Conservation (phyloP, 1,140 invertebrate genomes). For the Brachionus koreanus region DNA sequence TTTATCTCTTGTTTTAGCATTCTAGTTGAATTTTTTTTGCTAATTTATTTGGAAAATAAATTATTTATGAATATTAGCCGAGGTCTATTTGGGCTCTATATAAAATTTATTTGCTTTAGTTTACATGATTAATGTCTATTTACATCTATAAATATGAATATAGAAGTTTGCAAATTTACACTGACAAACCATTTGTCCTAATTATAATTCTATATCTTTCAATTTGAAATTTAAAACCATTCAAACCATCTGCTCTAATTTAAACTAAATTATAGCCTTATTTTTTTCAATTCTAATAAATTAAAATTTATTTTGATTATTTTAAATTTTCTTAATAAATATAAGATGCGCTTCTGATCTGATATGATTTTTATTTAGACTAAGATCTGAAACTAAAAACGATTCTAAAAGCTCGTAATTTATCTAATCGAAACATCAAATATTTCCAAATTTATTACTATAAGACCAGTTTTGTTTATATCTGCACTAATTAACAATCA, state of each 20-base stretch:
- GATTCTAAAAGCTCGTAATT: background rate
- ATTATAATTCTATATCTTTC: background rate
- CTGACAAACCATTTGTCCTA: background rate
- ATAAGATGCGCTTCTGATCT: background rate
- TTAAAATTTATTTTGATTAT: background rate
- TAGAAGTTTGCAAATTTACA: background rate
- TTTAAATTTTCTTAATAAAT: background rate
- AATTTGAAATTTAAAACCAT: background rate
- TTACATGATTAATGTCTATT: constrained; percentile 4
- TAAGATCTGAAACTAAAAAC: background rate
- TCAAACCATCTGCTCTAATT: too few relatives aligned
- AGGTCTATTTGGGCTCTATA: background rate
- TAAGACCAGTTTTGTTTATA: background rate
- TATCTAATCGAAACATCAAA: background rate
- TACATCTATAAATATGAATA: background rate
- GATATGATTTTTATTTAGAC: background rate
- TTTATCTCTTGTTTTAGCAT: background rate
- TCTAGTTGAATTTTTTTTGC: too few relatives aligned
- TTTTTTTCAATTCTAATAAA: background rate
- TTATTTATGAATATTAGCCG: background rate
- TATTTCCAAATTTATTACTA: background rate
- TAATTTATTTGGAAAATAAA: too few relatives aligned
- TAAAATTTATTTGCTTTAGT: background rate
- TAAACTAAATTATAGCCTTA: background rate
- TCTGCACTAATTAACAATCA: background rate